Evolutionary conservation across 2,797 vertebrate genomes (phyloP).

Genomic region (Chelmon rostratus): DNA sequence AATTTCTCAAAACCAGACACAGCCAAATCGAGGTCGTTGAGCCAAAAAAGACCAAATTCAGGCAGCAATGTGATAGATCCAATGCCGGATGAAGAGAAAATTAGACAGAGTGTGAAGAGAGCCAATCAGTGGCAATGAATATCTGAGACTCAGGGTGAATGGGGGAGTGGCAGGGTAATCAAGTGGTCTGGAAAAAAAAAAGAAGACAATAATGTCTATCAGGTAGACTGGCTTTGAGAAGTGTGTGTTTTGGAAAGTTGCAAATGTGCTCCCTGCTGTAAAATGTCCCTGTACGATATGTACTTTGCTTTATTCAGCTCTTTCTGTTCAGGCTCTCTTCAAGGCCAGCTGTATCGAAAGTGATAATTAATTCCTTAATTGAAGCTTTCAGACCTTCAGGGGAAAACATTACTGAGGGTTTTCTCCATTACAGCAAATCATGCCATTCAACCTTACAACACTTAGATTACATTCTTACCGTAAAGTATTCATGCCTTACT

Average conservation of each 20-base stretch:
- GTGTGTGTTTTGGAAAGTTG: constrained; percentile 4
- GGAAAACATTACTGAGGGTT: constrained; percentile 55
- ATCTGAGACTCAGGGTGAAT: constrained; percentile 14
- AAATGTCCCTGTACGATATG: constrained; percentile 37
- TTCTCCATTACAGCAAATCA: constrained; percentile 51
- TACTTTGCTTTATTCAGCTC: constrained; percentile 53
- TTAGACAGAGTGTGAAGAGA: constrained; percentile 49
- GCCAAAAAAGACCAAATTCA: constrained; percentile 44
- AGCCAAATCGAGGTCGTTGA: constrained; percentile 36
- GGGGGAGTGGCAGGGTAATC: constrained; percentile 17
- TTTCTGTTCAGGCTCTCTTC: constrained; percentile 46
- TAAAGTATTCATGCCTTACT: constrained; percentile 12
- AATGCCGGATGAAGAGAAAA: constrained; percentile 33
- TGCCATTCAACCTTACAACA: constrained; percentile 23
- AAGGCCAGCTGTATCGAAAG: constrained; percentile 55
- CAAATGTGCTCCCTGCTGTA: constrained; percentile 27
- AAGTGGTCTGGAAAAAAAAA: constrained; percentile 25
- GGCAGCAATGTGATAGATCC: constrained; percentile 40
- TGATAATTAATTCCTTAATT: constrained; percentile 75
- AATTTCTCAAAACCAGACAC: constrained; percentile 51
- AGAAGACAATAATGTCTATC: constrained; percentile 31
- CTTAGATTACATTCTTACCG: constrained; percentile 11
- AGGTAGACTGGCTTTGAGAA: constrained; percentile 31
- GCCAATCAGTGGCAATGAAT: constrained; percentile 48
- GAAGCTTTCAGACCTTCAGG: constrained; percentile 62